Evolutionary conservation across 2,113 vertebrate species (phyloP), one percentile per base, ranked within the genome.

Genomic region (Odocoileus hemionus): DNA sequence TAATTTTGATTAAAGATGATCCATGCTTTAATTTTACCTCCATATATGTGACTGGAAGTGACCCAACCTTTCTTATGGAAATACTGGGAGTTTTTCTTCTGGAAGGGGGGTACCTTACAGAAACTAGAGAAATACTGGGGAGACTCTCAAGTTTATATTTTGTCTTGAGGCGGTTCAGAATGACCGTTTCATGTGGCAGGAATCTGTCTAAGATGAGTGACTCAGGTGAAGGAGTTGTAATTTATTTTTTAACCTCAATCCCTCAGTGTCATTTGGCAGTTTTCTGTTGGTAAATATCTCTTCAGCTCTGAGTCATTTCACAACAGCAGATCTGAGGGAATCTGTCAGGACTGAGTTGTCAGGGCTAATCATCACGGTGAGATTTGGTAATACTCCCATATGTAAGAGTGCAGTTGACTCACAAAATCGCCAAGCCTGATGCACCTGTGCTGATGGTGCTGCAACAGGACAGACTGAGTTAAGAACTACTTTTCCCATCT

Each of bases 171-270:
- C 50, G n/a, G 84, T 96, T 96, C 82, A 85, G 87, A 90, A 85
- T 92, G 92, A 80, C 92, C 92, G 54, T 95, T 96, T 94, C 95
- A 85, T 93, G 87, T 96, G 87, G 43, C 94, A 96, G 84, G 33
- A 92, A 91, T 88, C 47, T 55, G 7, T 97, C 79, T 57, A 91
- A 96, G 67, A 90, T 86, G 80, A 96, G 43, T 57, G 74, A 76
- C 84, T 96, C 84, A 90, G 87, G 84, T 96, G 95, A 97, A 97
- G 47, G 17, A 86, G 15, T 25, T 86, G 2, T 96, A 92, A 97
- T 97, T 97, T 98, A 83, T 94, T 85, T 97, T 96, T 97, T 95
- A 97, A 95, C 95, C 87, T 95, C 96, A 88, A 64, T 97, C 89
- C 85, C 23, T 96, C 58, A 47, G 74, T 97, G 90, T 97, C 50